A percentile compares a stretch with the other conserved stretches of the same genome.
Evolutionary conservation across 2,888 invertebrate genomes (phyloP).

Genomic region (Chymomyza fuscimana): DNA sequence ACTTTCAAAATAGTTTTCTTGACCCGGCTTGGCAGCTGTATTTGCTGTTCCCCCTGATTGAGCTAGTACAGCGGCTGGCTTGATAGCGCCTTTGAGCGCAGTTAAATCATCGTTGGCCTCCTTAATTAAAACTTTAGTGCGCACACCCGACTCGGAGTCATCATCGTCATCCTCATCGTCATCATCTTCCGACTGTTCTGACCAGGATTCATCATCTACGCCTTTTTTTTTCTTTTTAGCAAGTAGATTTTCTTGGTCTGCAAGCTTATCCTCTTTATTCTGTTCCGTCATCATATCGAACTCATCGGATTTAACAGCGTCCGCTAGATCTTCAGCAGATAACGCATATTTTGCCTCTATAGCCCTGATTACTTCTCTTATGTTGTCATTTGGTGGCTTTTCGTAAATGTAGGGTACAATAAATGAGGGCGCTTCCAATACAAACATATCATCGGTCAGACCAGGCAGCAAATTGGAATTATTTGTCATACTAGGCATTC

Average conservation of each 20-base stretch:
- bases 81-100: conserved; percentile 80
- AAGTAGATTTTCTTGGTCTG: conserved; percentile 50
- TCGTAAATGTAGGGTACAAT: conserved; percentile 96
- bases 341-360: conserved; percentile 83
- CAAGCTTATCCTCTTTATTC: conserved; percentile 76
- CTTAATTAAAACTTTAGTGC: conserved; percentile 81
- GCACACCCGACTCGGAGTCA: conserved; percentile 81
- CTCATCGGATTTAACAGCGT: conserved; percentile 81
- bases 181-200: conserved; percentile 81
- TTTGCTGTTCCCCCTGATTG: conserved; percentile 57
- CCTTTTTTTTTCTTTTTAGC: conserved; percentile 78
- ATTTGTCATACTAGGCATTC: conserved; percentile 67
- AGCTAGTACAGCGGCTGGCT: conserved; percentile 77
- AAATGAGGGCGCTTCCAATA: conserved; percentile 94
- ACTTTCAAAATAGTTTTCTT: conserved; percentile 89
- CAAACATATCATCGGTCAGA: conserved; percentile 94
- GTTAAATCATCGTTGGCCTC: conserved; percentile 82
- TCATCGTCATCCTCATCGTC: conserved; percentile 80
- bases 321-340: conserved; percentile 81
- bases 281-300: conserved; percentile 81
- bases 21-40: conserved; percentile 79
- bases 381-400: conserved; percentile 89
- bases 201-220: conserved; percentile 83
- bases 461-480: conserved; percentile 87
- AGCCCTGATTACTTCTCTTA: conserved; percentile 86